Conservation (phyloP, 37 sponge, comb jelly and placozoan genomes). For the Mnemiopsis leidyi region DNA sequence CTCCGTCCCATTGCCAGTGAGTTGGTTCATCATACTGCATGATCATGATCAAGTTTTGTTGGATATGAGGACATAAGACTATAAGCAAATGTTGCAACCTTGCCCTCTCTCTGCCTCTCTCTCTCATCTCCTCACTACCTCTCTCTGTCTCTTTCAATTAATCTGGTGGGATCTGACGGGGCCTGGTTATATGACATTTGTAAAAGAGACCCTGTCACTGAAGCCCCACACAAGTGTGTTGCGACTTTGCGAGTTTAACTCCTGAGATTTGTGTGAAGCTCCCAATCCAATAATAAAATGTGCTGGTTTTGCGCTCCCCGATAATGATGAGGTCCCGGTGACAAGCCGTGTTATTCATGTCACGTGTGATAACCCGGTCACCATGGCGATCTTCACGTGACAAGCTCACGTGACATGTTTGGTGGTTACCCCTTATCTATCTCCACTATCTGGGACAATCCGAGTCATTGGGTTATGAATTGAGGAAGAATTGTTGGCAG, state of each 20-base stretch:
- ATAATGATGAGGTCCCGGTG: no score
- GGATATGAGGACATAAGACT: neutral
- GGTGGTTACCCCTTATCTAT: no score
- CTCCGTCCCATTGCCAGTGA: no score
- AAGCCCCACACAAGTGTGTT: neutral
- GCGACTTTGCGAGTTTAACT: neutral
- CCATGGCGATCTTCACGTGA: no score
- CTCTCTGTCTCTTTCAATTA: conserved; percentile 17
- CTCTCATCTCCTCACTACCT: neutral
- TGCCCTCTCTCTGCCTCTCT: neutral
- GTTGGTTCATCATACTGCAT: no score
- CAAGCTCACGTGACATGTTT: no score
- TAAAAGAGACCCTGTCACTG: conserved; percentile 48
- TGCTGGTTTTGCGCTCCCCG: conserved; percentile 10
- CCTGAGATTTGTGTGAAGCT: neutral
- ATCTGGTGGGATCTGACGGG: conserved; percentile 40
- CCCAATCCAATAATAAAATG: conserved; percentile 64
- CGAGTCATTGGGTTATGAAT: no score
- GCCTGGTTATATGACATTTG: conserved; percentile 4
- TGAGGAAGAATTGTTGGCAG: no score
- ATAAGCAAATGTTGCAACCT: neutral
- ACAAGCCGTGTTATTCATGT: no score
- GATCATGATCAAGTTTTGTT: neutral
- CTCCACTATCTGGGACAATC: no score
- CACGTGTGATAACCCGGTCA: no score